phyloP scores from a whole-genome alignment of 2,797 vertebrate species.

The Neosalanx taihuensis region DNA sequence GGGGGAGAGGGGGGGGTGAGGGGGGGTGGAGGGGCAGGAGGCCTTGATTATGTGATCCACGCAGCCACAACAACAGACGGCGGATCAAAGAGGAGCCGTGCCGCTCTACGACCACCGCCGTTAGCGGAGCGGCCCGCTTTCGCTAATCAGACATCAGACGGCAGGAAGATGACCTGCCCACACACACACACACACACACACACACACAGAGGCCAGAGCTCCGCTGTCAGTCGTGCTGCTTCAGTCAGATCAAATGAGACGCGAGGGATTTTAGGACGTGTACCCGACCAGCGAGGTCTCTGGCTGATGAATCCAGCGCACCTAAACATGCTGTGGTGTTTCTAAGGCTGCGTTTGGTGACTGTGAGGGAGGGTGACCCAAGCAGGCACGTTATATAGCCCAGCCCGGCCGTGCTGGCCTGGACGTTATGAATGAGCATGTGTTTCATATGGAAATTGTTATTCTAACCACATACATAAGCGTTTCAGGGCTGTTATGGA shows the following conservation, averaged over 20 bases:
- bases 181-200: constrained; percentile 3
- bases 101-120: neutral
- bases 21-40: too few relatives aligned
- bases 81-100: constrained; percentile 11
- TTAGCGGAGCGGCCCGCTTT: neutral
- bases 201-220: constrained; percentile 12
- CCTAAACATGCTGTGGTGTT: too few relatives aligned
- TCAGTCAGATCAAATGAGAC: neutral
- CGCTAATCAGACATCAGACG: constrained; percentile 26
- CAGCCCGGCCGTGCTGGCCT: neutral
- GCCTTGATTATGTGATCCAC: constrained; percentile 6
- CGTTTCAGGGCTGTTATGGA: constrained; percentile 64
- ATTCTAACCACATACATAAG: constrained; percentile 60
- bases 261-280: neutral
- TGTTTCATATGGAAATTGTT: constrained; percentile 68
- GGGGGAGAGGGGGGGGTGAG: too few relatives aligned
- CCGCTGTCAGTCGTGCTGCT: neutral
- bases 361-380: neutral
- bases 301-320: too few relatives aligned
- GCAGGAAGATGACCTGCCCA: constrained; percentile 18
- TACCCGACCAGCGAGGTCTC: too few relatives aligned
- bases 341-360: too few relatives aligned
- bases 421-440: constrained; percentile 54
- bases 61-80: constrained; percentile 15
- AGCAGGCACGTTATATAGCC: neutral